Base-by-base conservation (phyloP, 2,113 vertebrate species). In the Gracilinanus agilis region DNA sequence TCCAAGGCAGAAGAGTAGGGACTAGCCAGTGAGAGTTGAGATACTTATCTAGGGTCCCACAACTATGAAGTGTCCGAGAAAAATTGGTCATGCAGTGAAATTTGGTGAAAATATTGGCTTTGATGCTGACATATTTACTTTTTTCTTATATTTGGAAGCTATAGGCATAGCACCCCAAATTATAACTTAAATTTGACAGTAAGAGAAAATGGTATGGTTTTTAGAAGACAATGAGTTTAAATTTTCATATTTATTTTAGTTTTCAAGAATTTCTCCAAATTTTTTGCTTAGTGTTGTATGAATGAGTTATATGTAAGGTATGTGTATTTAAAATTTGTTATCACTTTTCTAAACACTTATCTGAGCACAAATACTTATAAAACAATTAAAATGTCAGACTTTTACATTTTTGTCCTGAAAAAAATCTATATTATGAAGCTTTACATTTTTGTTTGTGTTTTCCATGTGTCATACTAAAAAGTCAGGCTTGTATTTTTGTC, bases 381-480 rank as follows among this genome's bases (percentile, higher is more conserved):
- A 23, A 90, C 29, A 92, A 21, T 34, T 92, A n/a, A 75, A n/a
- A 75, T n/a, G 13, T 12, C 67, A n/a, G 21, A 75, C 13, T 75
- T 67, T 1, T n/a, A 19, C 9, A 61, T 61, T 27, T 61, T 61
- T 61, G 10, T 27, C 56, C 7, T 75, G 34, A n/a, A 75, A n/a
- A 75, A 49, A n/a, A 75, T 75, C 4, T 55, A n/a, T 40, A 53
- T 23, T 29, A 12, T 88, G 12, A 49, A 53, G 3, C 44, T 96
- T 96, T 88, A 88, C 2, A 44, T 90, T 95, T 91, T 54, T 92
- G 44, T 94, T 95, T 54, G 24, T 54, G 93, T 95, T 49, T 91
- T 96, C 91, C 88, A 24, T 9, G 93, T 89, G 88, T 90, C 90
- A 21, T 93, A 44, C 94, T 90, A 90, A 92, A 96, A 94, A 96